Conservation (phyloP, 2,797 vertebrate genomes). For the Spinibarbus caldwelli region DNA sequence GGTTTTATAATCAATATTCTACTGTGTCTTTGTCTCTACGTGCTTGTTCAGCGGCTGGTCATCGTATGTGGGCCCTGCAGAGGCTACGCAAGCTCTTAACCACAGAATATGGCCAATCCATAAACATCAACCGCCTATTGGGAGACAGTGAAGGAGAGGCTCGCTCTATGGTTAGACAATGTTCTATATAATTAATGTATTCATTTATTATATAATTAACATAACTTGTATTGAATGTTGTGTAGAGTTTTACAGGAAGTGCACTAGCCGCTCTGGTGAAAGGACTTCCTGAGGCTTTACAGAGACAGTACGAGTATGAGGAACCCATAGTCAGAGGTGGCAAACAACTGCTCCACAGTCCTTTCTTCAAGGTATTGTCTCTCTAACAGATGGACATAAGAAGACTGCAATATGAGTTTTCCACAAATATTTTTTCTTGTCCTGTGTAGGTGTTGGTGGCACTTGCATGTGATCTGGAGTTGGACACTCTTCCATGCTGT, state of each 20-base stretch:
- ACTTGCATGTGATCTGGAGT: constrained; percentile 95
- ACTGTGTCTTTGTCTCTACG: not conserved
- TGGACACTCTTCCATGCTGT: constrained; percentile 95
- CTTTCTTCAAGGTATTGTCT: constrained; percentile 93
- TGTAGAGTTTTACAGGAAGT: constrained; percentile 95
- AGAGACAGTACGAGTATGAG: constrained; percentile 97
- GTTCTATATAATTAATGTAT: not conserved
- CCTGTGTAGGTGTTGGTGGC: constrained; percentile 91
- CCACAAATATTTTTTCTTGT: not conserved
- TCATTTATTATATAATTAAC: not conserved
- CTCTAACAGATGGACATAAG: not conserved
- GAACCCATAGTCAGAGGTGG: constrained; percentile 96
- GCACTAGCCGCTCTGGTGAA: constrained; percentile 96
- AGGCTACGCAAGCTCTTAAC: constrained; percentile 93
- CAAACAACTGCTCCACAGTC: constrained; percentile 96
- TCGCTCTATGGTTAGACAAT: constrained; percentile 85
- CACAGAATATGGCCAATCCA: constrained; percentile 96
- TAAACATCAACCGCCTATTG: constrained; percentile 94
- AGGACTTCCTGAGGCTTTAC: constrained; percentile 95
- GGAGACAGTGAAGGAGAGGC: constrained; percentile 91
- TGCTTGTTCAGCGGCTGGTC: constrained; percentile 85
- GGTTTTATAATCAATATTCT: not conserved
- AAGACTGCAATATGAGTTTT: not conserved
- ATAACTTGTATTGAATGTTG: not conserved
- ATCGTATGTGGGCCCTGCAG: constrained; percentile 99